Base-by-base conservation (phyloP, 2,888 invertebrate genomes). In the Eurytoma adleriae region DNA sequence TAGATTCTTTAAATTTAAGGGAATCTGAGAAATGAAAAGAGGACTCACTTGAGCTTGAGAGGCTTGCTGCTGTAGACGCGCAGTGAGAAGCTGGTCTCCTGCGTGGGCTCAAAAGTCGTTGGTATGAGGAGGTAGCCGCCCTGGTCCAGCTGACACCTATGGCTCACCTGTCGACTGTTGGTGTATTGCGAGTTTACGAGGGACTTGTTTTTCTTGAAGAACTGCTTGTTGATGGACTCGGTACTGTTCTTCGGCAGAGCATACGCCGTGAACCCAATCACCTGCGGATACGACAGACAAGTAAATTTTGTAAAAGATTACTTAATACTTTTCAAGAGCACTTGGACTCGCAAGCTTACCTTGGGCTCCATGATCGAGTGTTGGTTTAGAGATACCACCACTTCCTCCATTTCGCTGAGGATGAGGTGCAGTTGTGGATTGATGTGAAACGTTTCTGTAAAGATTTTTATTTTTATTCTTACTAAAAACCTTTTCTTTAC, bases 301-400 rank as follows among this genome's bases (percentile, higher is more conserved):
- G n/a, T n/a, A n/a, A n/a, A n/a, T n/a, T n/a, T n/a, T n/a, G n/a
- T n/a, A n/a, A n/a, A n/a, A n/a, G n/a, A n/a, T n/a, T n/a, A n/a
- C n/a, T n/a, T n/a, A n/a, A n/a, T n/a, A n/a, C n/a, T n/a, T n/a
- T n/a, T n/a, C n/a, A n/a, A 4, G 40, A 40, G 40, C 5, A 4
- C 40, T 4, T 2, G 40, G 5, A 7, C 4, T 30, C 4, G 2
- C 4, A 2, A 3, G 5, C 16, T 64, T 81, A 97, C 97, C 92
- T 97, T 97, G 14, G 97, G 97, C 90, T 97, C 97, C 93, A 97
- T 95, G 72, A 97, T 96, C 83, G 96, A 96, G 90, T 97, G 97
- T 88, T 97, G 97, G 89, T 96, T 96, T 14, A 98, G 91, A 0
- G 96, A 96, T 71, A 98, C 94, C 16, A 97, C 94, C 0, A 96